A percentile compares a stretch with the other conserved stretches of the same genome.
Conservation (phyloP, 1,140 invertebrate species). For the Lasioglossum albipes region DNA sequence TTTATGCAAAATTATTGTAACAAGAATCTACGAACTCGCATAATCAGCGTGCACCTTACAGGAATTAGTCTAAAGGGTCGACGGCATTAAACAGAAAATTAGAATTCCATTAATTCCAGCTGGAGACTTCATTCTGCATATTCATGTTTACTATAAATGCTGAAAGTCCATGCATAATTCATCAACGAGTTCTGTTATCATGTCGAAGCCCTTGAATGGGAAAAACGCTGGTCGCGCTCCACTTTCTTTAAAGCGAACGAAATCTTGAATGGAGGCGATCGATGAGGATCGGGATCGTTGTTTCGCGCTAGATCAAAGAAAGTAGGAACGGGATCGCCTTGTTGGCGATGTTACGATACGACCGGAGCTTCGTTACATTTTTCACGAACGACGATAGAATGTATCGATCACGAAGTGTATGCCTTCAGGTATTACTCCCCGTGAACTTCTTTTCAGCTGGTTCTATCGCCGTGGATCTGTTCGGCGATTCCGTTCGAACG, state of each 20-base stretch:
- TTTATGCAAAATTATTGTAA: no score
- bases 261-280: not conserved
- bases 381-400: constrained; percentile 46
- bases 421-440: constrained; percentile 4
- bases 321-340: not conserved
- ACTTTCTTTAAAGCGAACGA: no score
- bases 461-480: not conserved
- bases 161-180: no score
- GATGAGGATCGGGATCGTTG: not conserved
- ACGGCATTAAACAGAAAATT: no score
- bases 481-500: constrained; percentile 9
- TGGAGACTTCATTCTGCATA: no score
- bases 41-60: no score
- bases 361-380: constrained; percentile 47
- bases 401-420: constrained; percentile 34
- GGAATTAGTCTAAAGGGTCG: no score
- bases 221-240: not conserved
- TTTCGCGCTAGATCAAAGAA: constrained; percentile 6
- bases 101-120: no score
- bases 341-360: constrained; percentile 11
- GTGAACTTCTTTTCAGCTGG: not conserved
- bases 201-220: no score
- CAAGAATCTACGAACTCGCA: no score
- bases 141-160: no score
- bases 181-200: no score